Conservation (phyloP, 2,113 vertebrate species). For the Campylomormyrus tamandua region DNA sequence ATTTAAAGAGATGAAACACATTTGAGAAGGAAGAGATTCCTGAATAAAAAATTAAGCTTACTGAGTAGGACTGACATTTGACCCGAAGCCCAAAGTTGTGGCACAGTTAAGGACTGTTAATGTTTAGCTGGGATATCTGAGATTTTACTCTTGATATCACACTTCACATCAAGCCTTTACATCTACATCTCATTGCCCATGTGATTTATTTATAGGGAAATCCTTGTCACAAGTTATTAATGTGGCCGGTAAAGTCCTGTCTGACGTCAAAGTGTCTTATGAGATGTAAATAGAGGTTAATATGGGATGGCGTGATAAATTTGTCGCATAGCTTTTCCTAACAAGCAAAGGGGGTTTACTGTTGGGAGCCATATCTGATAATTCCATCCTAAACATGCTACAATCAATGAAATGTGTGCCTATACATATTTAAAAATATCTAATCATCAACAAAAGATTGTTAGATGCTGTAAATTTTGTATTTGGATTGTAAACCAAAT, state of each 20-base stretch:
- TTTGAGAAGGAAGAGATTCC: slow-evolving; percentile 40
- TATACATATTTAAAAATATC: neutral
- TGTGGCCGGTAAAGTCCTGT: neutral
- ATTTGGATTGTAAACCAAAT: neutral
- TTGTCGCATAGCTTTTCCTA: neutral
- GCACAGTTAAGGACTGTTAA: slow-evolving; percentile 87
- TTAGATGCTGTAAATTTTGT: neutral
- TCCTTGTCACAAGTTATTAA: neutral
- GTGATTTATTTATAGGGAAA: neutral
- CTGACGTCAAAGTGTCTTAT: neutral
- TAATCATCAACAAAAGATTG: neutral
- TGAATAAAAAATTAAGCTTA: slow-evolving; percentile 53
- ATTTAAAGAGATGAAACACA: slow-evolving; percentile 60
- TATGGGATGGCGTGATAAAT: neutral
- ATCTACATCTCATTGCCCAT: neutral
- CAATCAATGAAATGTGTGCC: neutral
- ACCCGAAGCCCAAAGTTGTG: slow-evolving; percentile 90
- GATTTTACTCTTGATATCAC: neutral
- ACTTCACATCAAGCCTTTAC: neutral
- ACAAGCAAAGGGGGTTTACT: neutral
- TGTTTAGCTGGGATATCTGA: neutral
- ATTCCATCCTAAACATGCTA: neutral
- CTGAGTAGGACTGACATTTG: slow-evolving; percentile 77
- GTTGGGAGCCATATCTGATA: neutral
- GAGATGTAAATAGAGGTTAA: neutral